These are phyloP conservation scores for Phallusia fumigata DNA, from an alignment of 23 tunicate species.

Conservation along the genomic window DNA sequence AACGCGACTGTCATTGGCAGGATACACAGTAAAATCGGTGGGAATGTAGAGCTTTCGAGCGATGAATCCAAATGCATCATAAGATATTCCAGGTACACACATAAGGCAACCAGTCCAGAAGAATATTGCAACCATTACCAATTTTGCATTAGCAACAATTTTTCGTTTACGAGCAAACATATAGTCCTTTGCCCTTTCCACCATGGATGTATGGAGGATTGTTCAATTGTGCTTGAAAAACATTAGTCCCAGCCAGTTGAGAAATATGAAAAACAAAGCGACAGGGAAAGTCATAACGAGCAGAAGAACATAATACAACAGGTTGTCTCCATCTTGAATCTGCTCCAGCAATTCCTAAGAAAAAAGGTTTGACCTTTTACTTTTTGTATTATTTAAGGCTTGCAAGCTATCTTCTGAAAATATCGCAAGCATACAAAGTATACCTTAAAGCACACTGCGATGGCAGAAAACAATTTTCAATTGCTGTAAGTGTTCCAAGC, in stretches of 20 bases:
- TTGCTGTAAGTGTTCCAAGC: too few species aligned
- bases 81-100: neutral
- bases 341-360: too few species aligned
- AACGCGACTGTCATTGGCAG: neutral
- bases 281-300: constrained; percentile 64
- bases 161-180: neutral
- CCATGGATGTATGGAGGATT: constrained; percentile 2
- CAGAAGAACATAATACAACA: constrained; percentile 44
- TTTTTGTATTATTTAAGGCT: too few species aligned
- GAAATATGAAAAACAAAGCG: constrained; percentile 32
- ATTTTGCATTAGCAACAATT: neutral
- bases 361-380: too few species aligned
- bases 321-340: neutral
- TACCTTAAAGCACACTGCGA: too few species aligned
- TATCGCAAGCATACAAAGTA: too few species aligned
- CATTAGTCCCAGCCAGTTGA: constrained; percentile 77
- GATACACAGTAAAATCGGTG: constrained; percentile 17
- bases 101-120: neutral
- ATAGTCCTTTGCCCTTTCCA: neutral
- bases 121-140: neutral
- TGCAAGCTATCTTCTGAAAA: too few species aligned
- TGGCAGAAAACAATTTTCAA: too few species aligned
- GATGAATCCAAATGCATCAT: neutral
- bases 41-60: constrained; percentile 5
- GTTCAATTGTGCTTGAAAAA: constrained; percentile 56